Conservation (phyloP, 2,888 invertebrate genomes). For the Hermaeophaga mercurialis region DNA sequence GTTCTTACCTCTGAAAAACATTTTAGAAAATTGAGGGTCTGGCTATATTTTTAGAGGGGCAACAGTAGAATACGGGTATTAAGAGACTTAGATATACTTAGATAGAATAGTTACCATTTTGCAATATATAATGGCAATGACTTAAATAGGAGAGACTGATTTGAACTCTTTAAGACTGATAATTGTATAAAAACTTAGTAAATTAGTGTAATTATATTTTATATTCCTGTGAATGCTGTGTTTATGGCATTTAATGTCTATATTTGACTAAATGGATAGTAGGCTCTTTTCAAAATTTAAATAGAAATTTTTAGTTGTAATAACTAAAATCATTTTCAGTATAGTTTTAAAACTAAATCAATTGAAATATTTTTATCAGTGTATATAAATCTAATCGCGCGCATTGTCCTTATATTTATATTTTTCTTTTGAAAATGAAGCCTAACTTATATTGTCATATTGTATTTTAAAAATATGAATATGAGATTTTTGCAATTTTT, state of each 20-base stretch:
- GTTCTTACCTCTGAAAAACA: neutral
- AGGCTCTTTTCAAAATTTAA: neutral
- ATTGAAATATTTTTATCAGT: neutral
- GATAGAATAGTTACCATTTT: constrained; percentile 24
- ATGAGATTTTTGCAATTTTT: constrained; percentile 27
- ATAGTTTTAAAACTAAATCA: neutral
- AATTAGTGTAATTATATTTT: constrained; percentile 26
- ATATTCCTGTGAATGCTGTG: constrained; percentile 30
- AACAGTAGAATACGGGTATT: neutral
- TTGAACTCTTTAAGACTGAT: constrained; percentile 31
- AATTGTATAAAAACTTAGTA: constrained; percentile 22
- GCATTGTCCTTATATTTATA: no score
- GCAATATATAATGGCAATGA: constrained; percentile 26
- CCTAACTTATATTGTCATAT: constrained; percentile 23
- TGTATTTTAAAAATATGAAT: constrained; percentile 30
- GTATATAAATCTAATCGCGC: no score
- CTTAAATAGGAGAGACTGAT: constrained; percentile 25
- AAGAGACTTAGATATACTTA: neutral
- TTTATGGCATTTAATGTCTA: constrained; percentile 34
- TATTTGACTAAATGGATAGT: constrained; percentile 1
- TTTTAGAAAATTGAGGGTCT: no score
- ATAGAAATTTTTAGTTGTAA: neutral
- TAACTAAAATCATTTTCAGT: neutral
- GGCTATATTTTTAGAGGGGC: no score
- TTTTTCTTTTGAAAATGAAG: constrained; percentile 3